Conservation (phyloP, 92 coral and sea anemone genomes). For the Parazoanthus darwini region DNA sequence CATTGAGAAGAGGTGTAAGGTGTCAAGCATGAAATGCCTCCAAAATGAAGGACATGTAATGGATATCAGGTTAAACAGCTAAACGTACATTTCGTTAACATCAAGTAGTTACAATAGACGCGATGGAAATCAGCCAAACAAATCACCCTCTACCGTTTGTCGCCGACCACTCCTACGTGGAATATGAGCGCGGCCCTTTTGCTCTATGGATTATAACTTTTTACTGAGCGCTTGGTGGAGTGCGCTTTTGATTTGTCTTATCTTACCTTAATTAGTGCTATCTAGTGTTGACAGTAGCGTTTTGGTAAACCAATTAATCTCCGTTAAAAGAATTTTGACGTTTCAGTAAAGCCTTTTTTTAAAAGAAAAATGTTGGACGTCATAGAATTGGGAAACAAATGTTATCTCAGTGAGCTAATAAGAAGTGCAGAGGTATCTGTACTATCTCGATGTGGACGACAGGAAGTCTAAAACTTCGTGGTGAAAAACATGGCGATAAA, state of each 20-base stretch:
- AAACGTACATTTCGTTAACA: background rate
- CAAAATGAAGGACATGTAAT: constrained; percentile 10
- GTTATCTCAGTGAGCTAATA: background rate
- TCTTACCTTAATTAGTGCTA: constrained; percentile 34
- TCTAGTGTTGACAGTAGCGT: constrained; percentile 45
- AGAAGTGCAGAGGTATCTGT: background rate
- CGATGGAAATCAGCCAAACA: background rate
- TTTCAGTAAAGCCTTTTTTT: background rate
- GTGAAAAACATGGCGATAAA: background rate
- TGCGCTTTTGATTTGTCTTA: constrained; percentile 28
- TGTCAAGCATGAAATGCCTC: constrained; percentile 35
- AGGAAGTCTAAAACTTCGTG: background rate
- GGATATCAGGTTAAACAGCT: constrained; percentile 23
- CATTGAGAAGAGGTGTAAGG: constrained; percentile 28
- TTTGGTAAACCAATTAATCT: constrained; percentile 36
- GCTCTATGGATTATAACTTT: background rate
- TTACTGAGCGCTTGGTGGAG: constrained; percentile 2
- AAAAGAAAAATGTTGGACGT: constrained; percentile 3
- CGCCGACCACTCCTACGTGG: constrained; percentile 10
- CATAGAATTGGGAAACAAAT: background rate
- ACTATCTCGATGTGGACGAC: background rate
- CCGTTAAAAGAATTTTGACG: constrained; percentile 27
- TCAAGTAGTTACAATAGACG: background rate
- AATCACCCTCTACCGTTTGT: background rate
- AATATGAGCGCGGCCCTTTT: constrained; percentile 24